Conservation (phyloP, 2,113 vertebrate genomes). For the Microcebus lehilahytsara region DNA sequence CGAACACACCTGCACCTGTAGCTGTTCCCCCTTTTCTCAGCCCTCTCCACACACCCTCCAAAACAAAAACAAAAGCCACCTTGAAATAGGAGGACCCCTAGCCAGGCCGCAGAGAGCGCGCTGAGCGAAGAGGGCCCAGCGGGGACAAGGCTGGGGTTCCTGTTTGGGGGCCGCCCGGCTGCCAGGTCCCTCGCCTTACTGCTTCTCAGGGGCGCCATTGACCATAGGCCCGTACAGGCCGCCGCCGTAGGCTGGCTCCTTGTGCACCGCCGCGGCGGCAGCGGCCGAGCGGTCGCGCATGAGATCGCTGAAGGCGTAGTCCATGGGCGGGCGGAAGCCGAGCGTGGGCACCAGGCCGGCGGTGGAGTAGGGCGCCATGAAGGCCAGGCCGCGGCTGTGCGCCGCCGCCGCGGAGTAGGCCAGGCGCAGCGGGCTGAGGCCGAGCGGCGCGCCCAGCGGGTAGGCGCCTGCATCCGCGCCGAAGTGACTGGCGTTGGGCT, state of each 20-base stretch:
- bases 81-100: not conserved
- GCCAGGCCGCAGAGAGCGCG: not conserved
- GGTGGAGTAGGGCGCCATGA: conserved; percentile 99
- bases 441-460: conserved; percentile 93
- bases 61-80: not conserved
- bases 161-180: not conserved
- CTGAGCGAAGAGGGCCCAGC: not conserved
- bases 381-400: conserved; percentile 97
- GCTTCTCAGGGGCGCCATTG: conserved; percentile 96
- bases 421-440: conserved; percentile 96
- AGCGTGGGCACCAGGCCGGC: conserved; percentile 96
- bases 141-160: not conserved
- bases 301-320: conserved; percentile 99
- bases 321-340: conserved; percentile 97
- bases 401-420: conserved; percentile 93
- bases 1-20: not conserved
- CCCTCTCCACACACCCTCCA: not conserved
- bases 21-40: not conserved
- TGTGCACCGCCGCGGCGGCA: conserved; percentile 86
- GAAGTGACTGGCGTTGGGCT: conserved; percentile 96
- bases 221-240: conserved; percentile 97
- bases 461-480: conserved; percentile 92
- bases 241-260: conserved; percentile 93
- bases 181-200: conserved; percentile 81
- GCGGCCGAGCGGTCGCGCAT: conserved; percentile 94